These are phyloP conservation scores for Galleria mellonella DNA, from an alignment of 1,140 invertebrate species.

Conservation along the genomic window DNA sequence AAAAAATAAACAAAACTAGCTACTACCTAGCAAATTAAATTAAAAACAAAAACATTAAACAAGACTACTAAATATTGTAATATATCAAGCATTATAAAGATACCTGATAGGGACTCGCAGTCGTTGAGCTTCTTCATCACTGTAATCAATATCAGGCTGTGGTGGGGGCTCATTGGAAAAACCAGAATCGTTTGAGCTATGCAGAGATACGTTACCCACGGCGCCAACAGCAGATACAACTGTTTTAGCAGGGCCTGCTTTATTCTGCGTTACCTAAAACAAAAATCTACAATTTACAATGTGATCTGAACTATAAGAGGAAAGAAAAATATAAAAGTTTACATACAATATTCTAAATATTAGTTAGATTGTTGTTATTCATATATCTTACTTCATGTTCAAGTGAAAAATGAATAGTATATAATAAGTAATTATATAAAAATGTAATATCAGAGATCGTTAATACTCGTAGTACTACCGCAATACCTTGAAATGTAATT, in stretches of 20 bases:
- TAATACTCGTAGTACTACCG: no score
- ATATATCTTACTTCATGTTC: no score
- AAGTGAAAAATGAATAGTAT: background rate
- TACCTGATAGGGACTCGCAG: constrained; percentile 83
- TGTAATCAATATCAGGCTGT: constrained; percentile 92
- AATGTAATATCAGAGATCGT: no score
- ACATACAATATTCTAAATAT: no score
- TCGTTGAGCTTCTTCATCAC: constrained; percentile 86
- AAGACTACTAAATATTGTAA: constrained; percentile 9
- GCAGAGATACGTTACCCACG: constrained; percentile 84
- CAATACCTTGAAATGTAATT: no score
- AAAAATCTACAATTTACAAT: background rate
- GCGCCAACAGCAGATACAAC: constrained; percentile 68
- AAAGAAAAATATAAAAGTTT: no score
- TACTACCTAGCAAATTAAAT: constrained; percentile 7
- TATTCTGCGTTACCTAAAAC: constrained; percentile 62
- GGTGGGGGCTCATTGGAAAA: constrained; percentile 92
- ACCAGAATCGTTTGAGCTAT: constrained; percentile 93
- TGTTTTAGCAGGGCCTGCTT: constrained; percentile 64
- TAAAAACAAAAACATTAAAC: constrained; percentile 28
- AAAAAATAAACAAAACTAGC: constrained; percentile 33
- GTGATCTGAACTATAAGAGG: no score
- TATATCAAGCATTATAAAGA: constrained; percentile 4
- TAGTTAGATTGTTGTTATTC: no score
- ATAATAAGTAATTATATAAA: background rate